Base-by-base conservation (phyloP, 2,888 invertebrate species). In the Meiosimyza decipiens region DNA sequence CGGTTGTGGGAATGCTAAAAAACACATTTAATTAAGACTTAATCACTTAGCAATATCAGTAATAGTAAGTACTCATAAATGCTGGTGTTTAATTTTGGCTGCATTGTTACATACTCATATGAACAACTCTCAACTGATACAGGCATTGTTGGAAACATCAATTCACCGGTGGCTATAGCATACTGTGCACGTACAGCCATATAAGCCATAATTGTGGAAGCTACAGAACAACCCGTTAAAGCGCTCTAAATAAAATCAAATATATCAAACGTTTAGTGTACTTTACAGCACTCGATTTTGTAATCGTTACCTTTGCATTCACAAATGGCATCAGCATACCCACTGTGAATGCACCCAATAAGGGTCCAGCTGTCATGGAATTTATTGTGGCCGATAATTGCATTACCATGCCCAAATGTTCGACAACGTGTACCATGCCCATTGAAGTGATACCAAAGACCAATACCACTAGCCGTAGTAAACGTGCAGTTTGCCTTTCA, bases 351-450 rank as follows among this genome's bases (percentile, higher is more conserved):
- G 93, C 90, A 60, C 92, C 94, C 1, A 92, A 86, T 71, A 91
- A 88, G 0, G 92, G 92, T 0, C 92, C 92, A 84, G 90, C 90
- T 0, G 91, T 89, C 82, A 92, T 90, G 0, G 91, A 90, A 77
- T 90, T 90, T 50, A 91, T 84, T 0, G 91, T 90, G 83, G 91
- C 88, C 0, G 91, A 90, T 65, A 92, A 83, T 82, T 91, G 90
- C 71, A 90, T 82, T 16, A 93, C 90, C n/a, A 92, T 91, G 22
- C 93, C 94, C 81, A 94, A 88, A 81, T 91, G 91, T 78, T 94
- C 91, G 0, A 92, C 92, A 12, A 92, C 85, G 69, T 91, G 91
- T 1, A 92, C 92, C 68, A 92, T 85, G 6, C 81, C 89, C 80
- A 92, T 89, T 88, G 92, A 91, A 7, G 92, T 80, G 6, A 89